Conservation (phyloP, 2,113 vertebrate genomes). For the Brachypodius melanocephalos region DNA sequence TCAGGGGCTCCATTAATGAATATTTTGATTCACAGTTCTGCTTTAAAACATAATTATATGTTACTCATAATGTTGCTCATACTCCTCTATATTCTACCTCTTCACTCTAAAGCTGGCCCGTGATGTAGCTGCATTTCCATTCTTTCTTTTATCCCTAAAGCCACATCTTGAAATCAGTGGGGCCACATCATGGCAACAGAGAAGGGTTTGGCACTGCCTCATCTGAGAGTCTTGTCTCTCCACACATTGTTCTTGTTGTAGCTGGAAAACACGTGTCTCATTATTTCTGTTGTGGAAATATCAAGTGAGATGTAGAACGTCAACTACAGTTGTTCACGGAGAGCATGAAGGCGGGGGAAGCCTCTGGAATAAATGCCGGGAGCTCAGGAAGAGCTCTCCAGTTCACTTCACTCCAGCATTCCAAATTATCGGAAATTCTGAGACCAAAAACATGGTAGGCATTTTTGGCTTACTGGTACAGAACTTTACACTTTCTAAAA, state of each 20-base stretch:
- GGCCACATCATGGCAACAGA: background rate
- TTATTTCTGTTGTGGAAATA: background rate
- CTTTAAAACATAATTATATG: constrained; percentile 2
- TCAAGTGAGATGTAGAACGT: background rate
- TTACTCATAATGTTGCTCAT: background rate
- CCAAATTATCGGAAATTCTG: background rate
- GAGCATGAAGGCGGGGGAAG: rapidly evolving
- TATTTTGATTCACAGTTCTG: constrained; percentile 6
- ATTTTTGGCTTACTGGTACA: background rate
- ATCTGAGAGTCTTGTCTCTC: background rate
- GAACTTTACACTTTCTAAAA: background rate
- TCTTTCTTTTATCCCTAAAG: constrained; percentile 18
- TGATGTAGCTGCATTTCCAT: background rate
- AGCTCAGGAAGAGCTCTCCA: background rate
- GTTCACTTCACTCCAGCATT: background rate
- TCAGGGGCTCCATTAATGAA: background rate
- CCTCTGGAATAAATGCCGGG: background rate
- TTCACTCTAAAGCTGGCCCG: background rate
- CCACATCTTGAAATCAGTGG: constrained; percentile 53
- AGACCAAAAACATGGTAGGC: background rate
- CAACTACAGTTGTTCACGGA: background rate
- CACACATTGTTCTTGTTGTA: constrained; percentile 15
- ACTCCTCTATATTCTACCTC: background rate
- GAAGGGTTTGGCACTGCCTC: background rate
- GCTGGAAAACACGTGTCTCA: constrained; percentile 19